phyloP scores from a whole-genome alignment of 2,113 vertebrate genomes.

The Lichenostomus cassidix region DNA sequence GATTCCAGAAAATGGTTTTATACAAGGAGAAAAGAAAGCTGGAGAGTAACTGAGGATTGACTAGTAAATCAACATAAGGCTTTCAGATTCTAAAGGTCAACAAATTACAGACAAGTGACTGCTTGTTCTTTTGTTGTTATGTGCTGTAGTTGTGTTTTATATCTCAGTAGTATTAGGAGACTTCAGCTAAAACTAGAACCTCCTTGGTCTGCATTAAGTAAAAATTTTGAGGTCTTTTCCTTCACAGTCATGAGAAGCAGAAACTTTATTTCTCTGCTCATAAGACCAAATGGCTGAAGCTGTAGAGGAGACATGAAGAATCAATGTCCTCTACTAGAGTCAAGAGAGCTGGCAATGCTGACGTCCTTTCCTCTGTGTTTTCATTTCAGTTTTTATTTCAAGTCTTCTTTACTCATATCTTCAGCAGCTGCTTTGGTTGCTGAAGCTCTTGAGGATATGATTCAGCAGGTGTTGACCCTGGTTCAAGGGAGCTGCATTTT shows the following conservation, averaged over 20 bases:
- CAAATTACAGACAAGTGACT: background rate
- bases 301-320: background rate
- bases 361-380: slow-evolving; percentile 2
- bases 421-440: background rate
- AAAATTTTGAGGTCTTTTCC: background rate
- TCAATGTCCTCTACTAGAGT: background rate
- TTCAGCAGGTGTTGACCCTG: background rate
- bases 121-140: background rate
- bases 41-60: background rate
- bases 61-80: background rate
- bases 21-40: background rate
- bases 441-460: background rate
- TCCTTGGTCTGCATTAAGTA: background rate
- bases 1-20: background rate
- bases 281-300: background rate
- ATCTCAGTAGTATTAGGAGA: background rate
- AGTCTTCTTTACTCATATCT: background rate
- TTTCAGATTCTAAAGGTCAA: background rate
- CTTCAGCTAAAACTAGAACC: background rate
- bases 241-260: background rate
- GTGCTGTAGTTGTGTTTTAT: background rate
- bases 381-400: background rate
- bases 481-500: background rate
- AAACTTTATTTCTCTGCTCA: background rate
- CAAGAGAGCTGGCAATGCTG: background rate